Evolutionary conservation across 2,888 invertebrate genomes (phyloP), one percentile per base, ranked within the genome.

Genomic region (Drosophila testacea): DNA sequence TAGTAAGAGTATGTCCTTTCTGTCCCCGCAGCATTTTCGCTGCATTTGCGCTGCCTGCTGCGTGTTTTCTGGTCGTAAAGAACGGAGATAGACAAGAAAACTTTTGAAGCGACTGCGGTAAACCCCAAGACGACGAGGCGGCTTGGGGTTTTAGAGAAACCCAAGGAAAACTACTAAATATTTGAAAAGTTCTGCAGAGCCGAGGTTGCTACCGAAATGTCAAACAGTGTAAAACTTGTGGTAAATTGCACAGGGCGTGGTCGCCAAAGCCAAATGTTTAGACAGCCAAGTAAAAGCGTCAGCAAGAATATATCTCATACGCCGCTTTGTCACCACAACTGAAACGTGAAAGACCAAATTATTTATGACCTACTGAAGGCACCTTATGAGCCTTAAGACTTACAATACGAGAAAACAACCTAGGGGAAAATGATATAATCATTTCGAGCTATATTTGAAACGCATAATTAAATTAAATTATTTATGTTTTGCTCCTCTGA

Each of bases 401-500:
- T 36, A 54, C 32, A 48, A 62, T 27, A 50, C 32, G 30, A 60
- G 39, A 13, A 22, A 44, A 65, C 62, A 46, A 50, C 51, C 13
- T 7, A 11, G 27, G 27, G 50, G 13, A 2, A 39, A 69, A 57
- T 73, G 46, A 73, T 59, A 66, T 69, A 69, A 67, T 66, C 63
- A 67, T 62, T 70, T 41, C 46, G 27, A 65, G 64, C 48, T 47
- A 66, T 59, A 75, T 75, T 71, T 70, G 51, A 77, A 73, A 73
- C 66, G 83, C 77, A 88, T 83, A 85, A 88, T 85, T 85, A 81
- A 85, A 85, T 88, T 86, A 67, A 72, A 87, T 83, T 73, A 88
- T 88, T 83, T 79, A 81, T 83, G 74, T 60, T 51, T 76, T 62
- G 50, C 42, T 69, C 42, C 59, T 39, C 56, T 38, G 28, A 62